Conservation (phyloP, 2,888 invertebrate species). For the Cataglyphis altisquamis region DNA sequence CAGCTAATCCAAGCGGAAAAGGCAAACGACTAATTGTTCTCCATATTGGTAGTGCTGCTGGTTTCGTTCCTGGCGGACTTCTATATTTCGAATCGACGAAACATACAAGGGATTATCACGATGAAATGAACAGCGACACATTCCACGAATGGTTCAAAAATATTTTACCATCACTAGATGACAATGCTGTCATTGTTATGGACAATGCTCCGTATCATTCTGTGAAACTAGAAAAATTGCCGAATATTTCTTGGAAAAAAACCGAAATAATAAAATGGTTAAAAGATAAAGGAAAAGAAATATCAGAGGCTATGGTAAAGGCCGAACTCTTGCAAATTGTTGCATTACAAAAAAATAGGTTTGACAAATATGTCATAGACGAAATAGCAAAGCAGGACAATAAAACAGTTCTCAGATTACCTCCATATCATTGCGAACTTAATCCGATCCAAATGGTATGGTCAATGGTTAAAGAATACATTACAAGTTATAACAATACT, state of each 20-base stretch:
- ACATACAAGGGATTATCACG: neutral
- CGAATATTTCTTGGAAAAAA: conserved; percentile 34
- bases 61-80: conserved; percentile 68
- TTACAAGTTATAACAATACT: conserved; percentile 50
- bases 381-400: conserved; percentile 44
- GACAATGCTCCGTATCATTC: conserved; percentile 21
- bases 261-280: conserved; percentile 31
- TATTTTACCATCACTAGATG: conserved; percentile 20
- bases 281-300: conserved; percentile 13
- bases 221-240: conserved; percentile 7
- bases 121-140: neutral
- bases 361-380: conserved; percentile 49
- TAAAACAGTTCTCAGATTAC: conserved; percentile 55
- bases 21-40: conserved; percentile 57
- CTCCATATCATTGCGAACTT: conserved; percentile 66
- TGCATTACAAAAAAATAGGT: neutral
- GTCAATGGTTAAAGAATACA: conserved; percentile 61
- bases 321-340: conserved; percentile 18
- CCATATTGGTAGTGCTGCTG: conserved; percentile 62
- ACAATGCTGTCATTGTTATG: conserved; percentile 35
- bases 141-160: conserved; percentile 2
- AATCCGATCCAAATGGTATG: conserved; percentile 67
- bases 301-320: conserved; percentile 12
- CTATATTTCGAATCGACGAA: conserved; percentile 60
- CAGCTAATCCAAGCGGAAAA: conserved; percentile 36